A percentile compares a stretch with the other conserved stretches of the same genome.
Conservation (phyloP, 2,888 invertebrate genomes). For the Abrostola tripartita region DNA sequence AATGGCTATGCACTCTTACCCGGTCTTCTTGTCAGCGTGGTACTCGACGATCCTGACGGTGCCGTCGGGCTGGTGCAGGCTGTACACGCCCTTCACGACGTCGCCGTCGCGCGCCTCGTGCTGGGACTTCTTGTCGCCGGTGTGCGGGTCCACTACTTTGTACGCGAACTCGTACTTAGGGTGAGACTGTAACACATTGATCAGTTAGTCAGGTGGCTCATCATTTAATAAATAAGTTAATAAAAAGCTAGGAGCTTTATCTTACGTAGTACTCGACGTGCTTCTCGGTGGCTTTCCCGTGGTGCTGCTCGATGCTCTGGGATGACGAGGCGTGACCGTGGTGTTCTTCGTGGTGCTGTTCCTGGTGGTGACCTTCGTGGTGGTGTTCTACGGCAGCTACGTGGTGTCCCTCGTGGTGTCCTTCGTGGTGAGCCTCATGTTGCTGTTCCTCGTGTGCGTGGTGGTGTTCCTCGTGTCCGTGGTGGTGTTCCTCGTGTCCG, state of each 20-base stretch:
- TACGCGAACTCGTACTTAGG: slow-evolving; percentile 84
- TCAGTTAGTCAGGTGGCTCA: background rate
- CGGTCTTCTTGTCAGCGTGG: slow-evolving; percentile 75
- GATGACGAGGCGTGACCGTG: slow-evolving; percentile 53
- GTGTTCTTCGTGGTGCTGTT: slow-evolving; percentile 4
- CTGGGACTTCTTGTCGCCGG: slow-evolving; percentile 85
- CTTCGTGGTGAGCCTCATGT: slow-evolving; percentile 6
- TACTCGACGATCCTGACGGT: slow-evolving; percentile 81
- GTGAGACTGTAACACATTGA: slow-evolving; percentile 60
- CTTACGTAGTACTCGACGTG: slow-evolving; percentile 62
- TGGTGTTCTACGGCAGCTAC: slow-evolving; percentile 1
- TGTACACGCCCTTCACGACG: slow-evolving; percentile 87
- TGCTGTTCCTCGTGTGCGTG: slow-evolving; percentile 7
- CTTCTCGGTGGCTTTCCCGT: slow-evolving; percentile 50
- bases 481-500: slow-evolving; percentile 9
- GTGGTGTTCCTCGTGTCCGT: slow-evolving; percentile 10
- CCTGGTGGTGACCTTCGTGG: background rate
- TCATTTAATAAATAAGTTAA: background rate
- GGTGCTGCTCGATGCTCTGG: slow-evolving; percentile 60
- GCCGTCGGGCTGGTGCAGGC: slow-evolving; percentile 79
- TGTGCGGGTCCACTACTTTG: slow-evolving; percentile 82
- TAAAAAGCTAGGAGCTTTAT: fast-evolving
- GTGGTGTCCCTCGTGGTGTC: slow-evolving; percentile 29
- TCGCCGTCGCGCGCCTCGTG: slow-evolving; percentile 85
- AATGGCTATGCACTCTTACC: slow-evolving; percentile 14